These are phyloP conservation scores for Otis tarda DNA, from an alignment of 2,113 vertebrate species.

Conservation along the genomic window DNA sequence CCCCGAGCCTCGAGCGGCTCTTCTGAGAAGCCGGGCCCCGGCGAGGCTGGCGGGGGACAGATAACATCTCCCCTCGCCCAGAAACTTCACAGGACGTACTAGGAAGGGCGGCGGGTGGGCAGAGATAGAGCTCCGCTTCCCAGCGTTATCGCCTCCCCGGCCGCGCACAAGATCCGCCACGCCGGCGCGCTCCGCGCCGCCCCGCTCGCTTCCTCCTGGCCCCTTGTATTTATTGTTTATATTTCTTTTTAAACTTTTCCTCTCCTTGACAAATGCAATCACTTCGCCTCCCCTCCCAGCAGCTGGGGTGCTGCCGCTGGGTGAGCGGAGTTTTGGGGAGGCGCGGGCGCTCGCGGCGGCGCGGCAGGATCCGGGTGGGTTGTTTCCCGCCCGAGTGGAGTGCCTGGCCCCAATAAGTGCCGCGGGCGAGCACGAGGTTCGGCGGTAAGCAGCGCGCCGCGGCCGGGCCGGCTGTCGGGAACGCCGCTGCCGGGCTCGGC, in stretches of 20 bases:
- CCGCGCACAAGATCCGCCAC: not conserved
- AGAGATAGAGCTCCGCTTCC: slow-evolving; percentile 41
- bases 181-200: not conserved
- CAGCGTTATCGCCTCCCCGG: not conserved
- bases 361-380: not conserved
- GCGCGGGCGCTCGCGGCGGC: not conserved
- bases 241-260: not conserved
- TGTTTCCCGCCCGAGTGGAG: slow-evolving; percentile 60
- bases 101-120: slow-evolving; percentile 17
- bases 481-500: not conserved
- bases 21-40: not conserved
- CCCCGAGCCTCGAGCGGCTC: not conserved
- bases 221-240: rapidly evolving
- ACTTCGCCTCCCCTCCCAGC: not conserved
- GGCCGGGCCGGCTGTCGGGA: not conserved
- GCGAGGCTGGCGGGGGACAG: not conserved
- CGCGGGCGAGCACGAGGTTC: not conserved
- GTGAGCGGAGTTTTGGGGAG: not conserved
- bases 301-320: not conserved
- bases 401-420: slow-evolving; percentile 52
- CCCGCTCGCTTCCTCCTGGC: not conserved
- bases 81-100: not conserved
- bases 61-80: slow-evolving; percentile 47
- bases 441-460: not conserved
- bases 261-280: not conserved